Base-by-base conservation (phyloP, 2,113 vertebrate species). In the Xenotilapia caudafasciata region DNA sequence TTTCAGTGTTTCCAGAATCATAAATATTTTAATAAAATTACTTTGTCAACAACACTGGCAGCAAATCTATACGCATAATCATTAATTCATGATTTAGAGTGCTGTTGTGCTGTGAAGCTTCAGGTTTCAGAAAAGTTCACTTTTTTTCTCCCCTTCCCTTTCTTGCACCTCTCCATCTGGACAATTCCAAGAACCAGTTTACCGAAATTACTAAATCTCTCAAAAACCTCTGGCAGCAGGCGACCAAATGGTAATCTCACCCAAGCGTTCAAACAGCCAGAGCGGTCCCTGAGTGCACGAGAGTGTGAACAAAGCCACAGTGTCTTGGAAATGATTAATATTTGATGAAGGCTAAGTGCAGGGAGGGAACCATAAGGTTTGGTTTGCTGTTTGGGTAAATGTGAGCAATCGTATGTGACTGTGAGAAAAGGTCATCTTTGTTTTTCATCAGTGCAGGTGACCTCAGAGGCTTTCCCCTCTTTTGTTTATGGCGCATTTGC, bases 311-410 rank as follows among this genome's bases (percentile, higher is more conserved):
- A 73, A 85, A 89, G 89, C 81, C 91, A 86, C 70, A 38, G 26
- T 82, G 81, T 86, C 85, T 87, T 90, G 84, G 68, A 91, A 55
- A 31, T 62, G 79, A 91, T 93, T 81, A 92, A 95, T 94, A 93
- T 93, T 94, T 93, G 83, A 94, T 94, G 91, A 92, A 83, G 79
- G 89, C 88, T 94, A 92, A 94, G 91, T 93, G 92, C 91, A 88
- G 7, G 38, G 89, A 89, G 55, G 87, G 84, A 90, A 80, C 73
- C 87, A 56, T 56, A 79, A 85, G 88, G 84, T 92, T 91, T 54
- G 7, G 28, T 45, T 65, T n/a, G 83, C 88, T 88, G 89, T 70
- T 91, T 77, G 80, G 84, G 56, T 42, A 92, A 90, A 83, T 89
- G 92, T 79, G 87, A 91, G 84, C 84, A 80, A 90, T 89, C 47